A percentile compares a stretch with the other conserved stretches of the same genome.
These are phyloP conservation scores for Lutjanus erythropterus DNA, from an alignment of 2,113 vertebrate genomes.

Conservation along the genomic window DNA sequence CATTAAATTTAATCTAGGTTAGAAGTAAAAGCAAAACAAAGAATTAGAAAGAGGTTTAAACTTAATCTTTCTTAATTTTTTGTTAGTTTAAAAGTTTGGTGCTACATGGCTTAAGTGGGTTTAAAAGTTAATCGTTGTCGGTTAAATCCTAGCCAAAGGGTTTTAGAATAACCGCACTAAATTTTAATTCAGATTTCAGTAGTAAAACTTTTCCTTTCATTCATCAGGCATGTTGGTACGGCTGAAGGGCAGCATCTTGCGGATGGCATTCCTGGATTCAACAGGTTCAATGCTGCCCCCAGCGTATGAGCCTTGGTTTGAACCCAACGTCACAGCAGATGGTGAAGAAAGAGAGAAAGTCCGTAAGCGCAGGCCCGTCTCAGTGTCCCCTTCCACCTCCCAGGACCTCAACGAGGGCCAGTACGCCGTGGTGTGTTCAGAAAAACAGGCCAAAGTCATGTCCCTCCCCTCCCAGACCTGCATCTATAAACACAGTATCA, in stretches of 20 bases:
- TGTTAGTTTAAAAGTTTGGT: too few relatives aligned
- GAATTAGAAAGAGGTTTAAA: too few relatives aligned
- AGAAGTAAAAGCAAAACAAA: too few relatives aligned
- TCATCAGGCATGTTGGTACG: slow-evolving; percentile 93
- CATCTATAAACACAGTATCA: slow-evolving; percentile 97
- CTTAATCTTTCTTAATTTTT: too few relatives aligned
- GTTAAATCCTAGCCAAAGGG: background rate
- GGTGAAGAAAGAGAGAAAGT: slow-evolving; percentile 94
- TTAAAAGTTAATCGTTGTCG: too few relatives aligned
- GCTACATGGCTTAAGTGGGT: too few relatives aligned
- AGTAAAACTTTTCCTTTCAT: background rate
- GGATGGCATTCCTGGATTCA: slow-evolving; percentile 95
- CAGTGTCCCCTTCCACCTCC: slow-evolving; percentile 95
- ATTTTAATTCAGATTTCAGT: background rate
- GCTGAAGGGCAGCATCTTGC: slow-evolving; percentile 93
- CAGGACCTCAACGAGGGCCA: slow-evolving; percentile 97
- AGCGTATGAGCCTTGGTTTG: slow-evolving; percentile 92
- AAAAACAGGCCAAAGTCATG: slow-evolving; percentile 99
- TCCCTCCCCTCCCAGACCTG: slow-evolving; percentile 95
- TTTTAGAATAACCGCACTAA: background rate
- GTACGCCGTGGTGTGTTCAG: slow-evolving; percentile 97
- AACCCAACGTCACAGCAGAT: slow-evolving; percentile 91
- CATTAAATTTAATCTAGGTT: too few relatives aligned
- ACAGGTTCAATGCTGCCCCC: slow-evolving; percentile 89
- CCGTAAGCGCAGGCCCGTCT: slow-evolving; percentile 94